A percentile compares a stretch with the other conserved stretches of the same genome.
phyloP scores from a whole-genome alignment of 2,113 vertebrate species.

The Jaculus jaculus region DNA sequence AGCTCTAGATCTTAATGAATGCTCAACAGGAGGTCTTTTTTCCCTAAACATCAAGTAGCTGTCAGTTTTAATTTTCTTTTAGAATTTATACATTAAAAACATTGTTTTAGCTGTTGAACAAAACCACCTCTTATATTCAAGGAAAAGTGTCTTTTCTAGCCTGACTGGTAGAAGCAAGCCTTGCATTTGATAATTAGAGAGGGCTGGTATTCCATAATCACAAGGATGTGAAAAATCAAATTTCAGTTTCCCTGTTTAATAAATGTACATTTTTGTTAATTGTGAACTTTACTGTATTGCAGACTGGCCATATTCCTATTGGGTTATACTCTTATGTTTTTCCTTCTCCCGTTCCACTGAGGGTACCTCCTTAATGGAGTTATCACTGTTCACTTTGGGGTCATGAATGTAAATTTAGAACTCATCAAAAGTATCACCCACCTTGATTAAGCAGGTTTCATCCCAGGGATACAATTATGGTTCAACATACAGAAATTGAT shows the following conservation, averaged over 20 bases:
- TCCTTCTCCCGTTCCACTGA: no score
- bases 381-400: no score
- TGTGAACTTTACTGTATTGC: no score
- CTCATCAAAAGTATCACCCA: no score
- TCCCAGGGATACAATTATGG: no score
- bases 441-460: no score
- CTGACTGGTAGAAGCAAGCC: slow-evolving; percentile 41
- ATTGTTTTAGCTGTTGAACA: slow-evolving; percentile 70
- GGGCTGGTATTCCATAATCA: slow-evolving; percentile 61
- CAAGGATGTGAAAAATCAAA: slow-evolving; percentile 50
- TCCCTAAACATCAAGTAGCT: slow-evolving; percentile 47
- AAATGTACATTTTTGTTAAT: neutral
- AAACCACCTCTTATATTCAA: slow-evolving; percentile 47
- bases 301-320: no score
- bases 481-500: no score
- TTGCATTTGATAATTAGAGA: slow-evolving; percentile 71
- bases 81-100: slow-evolving; percentile 73
- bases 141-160: neutral
- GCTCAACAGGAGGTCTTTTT: slow-evolving; percentile 31
- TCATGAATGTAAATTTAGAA: no score
- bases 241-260: slow-evolving; percentile 52
- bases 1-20: slow-evolving; percentile 64
- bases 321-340: no score
- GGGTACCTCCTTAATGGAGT: no score
- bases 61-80: slow-evolving; percentile 74